Base-by-base conservation (phyloP, 2,888 invertebrate genomes). In the Sabellastarte sp. region DNA sequence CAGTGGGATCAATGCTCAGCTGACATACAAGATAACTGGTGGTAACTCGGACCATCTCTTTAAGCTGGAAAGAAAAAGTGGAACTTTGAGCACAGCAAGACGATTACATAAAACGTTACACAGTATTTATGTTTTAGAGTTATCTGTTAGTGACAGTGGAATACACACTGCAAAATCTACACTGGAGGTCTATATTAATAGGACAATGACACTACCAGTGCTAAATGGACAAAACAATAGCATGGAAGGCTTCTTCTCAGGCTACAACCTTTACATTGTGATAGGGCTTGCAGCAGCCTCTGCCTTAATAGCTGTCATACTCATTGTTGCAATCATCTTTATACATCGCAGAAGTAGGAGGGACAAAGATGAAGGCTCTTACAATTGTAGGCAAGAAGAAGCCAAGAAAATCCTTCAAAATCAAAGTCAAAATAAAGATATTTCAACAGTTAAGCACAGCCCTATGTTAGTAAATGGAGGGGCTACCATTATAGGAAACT, bases 1-100 rank as follows among this genome's bases (percentile, higher is more conserved):
- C 60, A 30, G n/a, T 24, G 67, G 33, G 20, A 31, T 41, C 29
- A 67, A 67, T 63, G 61, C 59, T 31, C 24, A 28, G 41, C 30
- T 67, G 32, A 33, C 51, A 24, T 67, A 52, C 55, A 28, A 51
- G 41, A 63, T 63, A 26, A 29, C 32, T 24, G 59, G 51, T 28
- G 65, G 63, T 28, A 63, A 63, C 53, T 10, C 10, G 20, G 56
- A 59, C 50, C 28, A 30, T 58, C 10, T 59, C 31, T n/a, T 50
- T 24, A 29, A 26, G 29, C 1, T 29, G n/a, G n/a, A n/a, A n/a
- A 60, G n/a, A n/a, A 26, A 1, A 26, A 33, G 2, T 55, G 5
- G 15, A 1, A 28, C 53, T 1, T 53, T 3, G 20, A 53, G n/a
- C n/a, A n/a, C n/a, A n/a, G n/a, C n/a, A n/a, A n/a, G n/a, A n/a